These are phyloP conservation scores for Apotomis betuletana DNA, from an alignment of 2,888 invertebrate genomes.

Conservation along the genomic window DNA sequence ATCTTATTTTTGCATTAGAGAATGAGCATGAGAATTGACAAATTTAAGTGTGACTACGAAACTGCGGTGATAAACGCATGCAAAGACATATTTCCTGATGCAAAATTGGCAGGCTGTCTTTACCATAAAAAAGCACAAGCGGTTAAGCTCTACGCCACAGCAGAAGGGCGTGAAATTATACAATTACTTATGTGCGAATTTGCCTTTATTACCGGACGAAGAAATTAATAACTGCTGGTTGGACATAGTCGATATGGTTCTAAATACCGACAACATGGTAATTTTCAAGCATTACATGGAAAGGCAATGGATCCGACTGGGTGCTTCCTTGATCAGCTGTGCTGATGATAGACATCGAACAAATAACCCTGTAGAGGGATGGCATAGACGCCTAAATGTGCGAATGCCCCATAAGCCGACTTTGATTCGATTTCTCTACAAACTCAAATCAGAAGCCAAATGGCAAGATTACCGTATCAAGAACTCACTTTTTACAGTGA, in stretches of 20 bases:
- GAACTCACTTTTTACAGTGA: constrained; percentile 10
- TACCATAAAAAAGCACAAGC: neutral
- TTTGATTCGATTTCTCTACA: constrained; percentile 1
- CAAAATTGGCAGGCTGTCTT: constrained; percentile 12
- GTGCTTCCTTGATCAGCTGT: constrained; percentile 12
- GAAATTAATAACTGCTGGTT: neutral
- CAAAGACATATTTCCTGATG: constrained; percentile 18
- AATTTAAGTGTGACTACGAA: constrained; percentile 20
- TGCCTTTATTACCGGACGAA: too few relatives aligned
- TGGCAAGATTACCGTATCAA: constrained; percentile 15
- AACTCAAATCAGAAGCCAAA: constrained; percentile 11
- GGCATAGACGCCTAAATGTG: constrained; percentile 10
- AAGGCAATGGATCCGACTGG: constrained; percentile 5
- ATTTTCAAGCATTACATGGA: constrained; percentile 9
- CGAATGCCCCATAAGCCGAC: constrained; percentile 11
- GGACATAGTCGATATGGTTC: neutral
- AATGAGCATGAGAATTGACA: constrained; percentile 3
- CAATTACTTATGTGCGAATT: neutral
- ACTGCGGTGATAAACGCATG: constrained; percentile 20
- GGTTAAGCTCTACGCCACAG: too few relatives aligned
- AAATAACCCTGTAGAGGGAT: constrained; percentile 9
- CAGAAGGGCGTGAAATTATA: too few relatives aligned
- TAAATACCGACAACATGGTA: too few relatives aligned
- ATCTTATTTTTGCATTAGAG: constrained; percentile 11
- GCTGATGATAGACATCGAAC: constrained; percentile 7